Evolutionary conservation across 2,888 invertebrate genomes (phyloP), one percentile per base, ranked within the genome.

Genomic region (Oligia latruncula): DNA sequence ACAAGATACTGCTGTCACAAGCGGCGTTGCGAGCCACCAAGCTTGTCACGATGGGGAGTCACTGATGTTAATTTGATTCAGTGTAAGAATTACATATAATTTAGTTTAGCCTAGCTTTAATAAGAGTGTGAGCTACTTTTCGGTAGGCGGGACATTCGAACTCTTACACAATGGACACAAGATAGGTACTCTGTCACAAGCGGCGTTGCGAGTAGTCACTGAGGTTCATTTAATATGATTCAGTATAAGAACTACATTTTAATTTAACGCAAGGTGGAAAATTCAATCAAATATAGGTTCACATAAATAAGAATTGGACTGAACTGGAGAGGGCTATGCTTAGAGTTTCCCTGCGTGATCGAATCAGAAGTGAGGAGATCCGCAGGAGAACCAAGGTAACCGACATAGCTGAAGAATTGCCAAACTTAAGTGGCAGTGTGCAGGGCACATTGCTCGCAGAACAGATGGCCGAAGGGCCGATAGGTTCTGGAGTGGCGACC

Each of bases 161-260:
- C 97, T 99, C 64, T 97, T 99, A 20, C 99, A 99, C 94, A 97
- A 98, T 88, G 99, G 99, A 0, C 99, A 99, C 95, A 99, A 99
- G 94, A 98, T 99, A 84, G 29, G 29, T 29, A 29, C 97, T 99
- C 96, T 99, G 9, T 98, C 98, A 2, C 98, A 99, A 93, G 99
- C 99, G 0, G 98, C 98, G 43, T 93, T 99, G 23, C 97, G 98
- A 73, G 97, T 98, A 55, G 98, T 99, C 46, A 99, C 99, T 0
- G 98, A 99, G 93, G 97, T 98, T 78, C 4, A 35, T 65, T 77
- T 1, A 97, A 98, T 87, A 99, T 99, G 98, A 97, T 98, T 81
- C 97, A 98, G 94, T 98, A 99, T 99, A 97, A 96, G 88, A 81
- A 80, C 71, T 81, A 72, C 71, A 83, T 85, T 82, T 83, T 15